Evolutionary conservation across 2,113 vertebrate species (phyloP).

Genomic region (Cebidichthys violaceus): DNA sequence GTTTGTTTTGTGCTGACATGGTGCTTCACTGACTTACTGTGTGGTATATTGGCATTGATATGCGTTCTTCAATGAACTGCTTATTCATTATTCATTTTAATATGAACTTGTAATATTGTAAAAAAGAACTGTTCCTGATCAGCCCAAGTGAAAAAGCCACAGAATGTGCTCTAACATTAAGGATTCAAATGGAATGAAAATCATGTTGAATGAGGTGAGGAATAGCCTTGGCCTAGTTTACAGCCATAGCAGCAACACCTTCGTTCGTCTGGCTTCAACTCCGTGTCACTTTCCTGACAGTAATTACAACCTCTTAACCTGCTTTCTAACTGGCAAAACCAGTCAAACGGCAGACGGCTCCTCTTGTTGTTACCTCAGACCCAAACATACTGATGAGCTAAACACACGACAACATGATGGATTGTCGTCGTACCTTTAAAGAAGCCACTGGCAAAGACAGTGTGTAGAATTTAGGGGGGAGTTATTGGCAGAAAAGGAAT

Average conservation of each 20-base stretch:
- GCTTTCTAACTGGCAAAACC: constrained; percentile 33
- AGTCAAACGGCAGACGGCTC: background rate
- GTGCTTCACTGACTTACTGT: background rate
- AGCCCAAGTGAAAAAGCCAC: background rate
- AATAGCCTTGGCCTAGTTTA: constrained; percentile 27
- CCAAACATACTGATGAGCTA: background rate
- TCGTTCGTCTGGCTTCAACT: background rate
- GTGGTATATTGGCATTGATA: background rate
- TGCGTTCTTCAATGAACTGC: background rate
- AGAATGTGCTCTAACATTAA: background rate
- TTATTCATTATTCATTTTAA: background rate
- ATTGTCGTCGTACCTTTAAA: background rate
- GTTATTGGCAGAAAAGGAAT: no score
- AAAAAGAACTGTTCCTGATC: background rate
- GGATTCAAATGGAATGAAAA: constrained; percentile 7
- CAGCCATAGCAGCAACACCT: background rate
- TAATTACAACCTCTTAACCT: constrained; percentile 23
- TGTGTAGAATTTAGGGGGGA: no score
- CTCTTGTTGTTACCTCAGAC: background rate
- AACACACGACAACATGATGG: background rate
- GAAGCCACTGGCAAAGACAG: background rate
- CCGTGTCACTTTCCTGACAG: constrained; percentile 13
- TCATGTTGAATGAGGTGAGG: background rate
- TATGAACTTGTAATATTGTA: background rate
- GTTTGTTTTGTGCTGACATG: background rate